A percentile compares a stretch with the other conserved stretches of the same genome.
phyloP scores from a whole-genome alignment of 2,113 vertebrate species.

The Micronycteris hirsuta region DNA sequence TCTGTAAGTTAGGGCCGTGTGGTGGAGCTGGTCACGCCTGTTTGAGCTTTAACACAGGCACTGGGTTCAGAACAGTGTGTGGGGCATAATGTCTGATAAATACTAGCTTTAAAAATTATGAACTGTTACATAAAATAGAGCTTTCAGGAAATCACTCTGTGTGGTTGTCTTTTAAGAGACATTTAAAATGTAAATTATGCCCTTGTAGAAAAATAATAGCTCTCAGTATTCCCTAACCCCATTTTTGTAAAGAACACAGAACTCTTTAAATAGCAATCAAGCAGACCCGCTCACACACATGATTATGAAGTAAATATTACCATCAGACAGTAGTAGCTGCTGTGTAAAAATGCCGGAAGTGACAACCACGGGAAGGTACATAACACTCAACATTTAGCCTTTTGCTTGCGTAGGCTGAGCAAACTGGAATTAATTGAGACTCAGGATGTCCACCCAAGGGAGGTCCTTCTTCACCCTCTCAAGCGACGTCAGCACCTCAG shows the following conservation, averaged over 20 bases:
- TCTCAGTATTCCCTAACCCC: neutral
- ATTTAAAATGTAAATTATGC: conserved; percentile 4
- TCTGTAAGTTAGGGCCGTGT: neutral
- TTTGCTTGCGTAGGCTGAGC: conserved; percentile 1
- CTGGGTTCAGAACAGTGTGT: neutral
- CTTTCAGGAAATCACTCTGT: neutral
- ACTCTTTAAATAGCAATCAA: neutral
- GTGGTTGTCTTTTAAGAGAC: neutral
- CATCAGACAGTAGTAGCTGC: neutral
- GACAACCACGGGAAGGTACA: neutral
- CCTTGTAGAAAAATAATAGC: neutral
- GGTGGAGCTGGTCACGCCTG: neutral
- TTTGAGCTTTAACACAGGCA: neutral
- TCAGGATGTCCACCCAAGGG: neutral
- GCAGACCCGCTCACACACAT: neutral
- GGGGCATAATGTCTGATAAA: neutral
- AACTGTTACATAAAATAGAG: neutral
- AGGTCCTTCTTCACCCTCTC: conserved; percentile 9
- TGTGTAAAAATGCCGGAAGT: conserved; percentile 6
- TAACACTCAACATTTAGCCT: neutral
- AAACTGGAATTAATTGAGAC: conserved; percentile 34
- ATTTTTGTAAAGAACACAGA: neutral
- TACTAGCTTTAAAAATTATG: neutral
- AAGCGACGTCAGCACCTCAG: conserved; percentile 1
- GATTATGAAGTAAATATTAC: neutral